phyloP scores from a whole-genome alignment of 2,888 invertebrate species.

The Eupithecia tripunctaria region DNA sequence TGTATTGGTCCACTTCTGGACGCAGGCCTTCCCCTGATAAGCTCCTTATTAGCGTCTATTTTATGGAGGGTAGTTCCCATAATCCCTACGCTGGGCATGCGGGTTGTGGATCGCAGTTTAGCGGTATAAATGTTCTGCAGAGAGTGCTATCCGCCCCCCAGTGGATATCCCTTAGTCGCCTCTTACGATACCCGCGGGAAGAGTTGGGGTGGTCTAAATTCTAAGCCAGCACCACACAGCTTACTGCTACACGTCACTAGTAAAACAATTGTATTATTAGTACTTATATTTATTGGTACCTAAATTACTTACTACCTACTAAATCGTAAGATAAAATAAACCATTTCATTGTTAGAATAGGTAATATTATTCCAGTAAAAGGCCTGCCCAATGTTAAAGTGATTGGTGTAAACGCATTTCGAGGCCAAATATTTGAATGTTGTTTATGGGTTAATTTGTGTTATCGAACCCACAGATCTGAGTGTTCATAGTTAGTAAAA shows the following conservation, averaged over 20 bases:
- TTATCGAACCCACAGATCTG: conserved; percentile 33
- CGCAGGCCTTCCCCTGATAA: too few species aligned
- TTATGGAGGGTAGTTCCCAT: too few species aligned
- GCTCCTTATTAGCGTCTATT: too few species aligned
- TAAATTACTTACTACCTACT: background rate
- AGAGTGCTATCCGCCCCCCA: too few species aligned
- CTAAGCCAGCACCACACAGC: too few species aligned
- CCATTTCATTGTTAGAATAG: conserved; percentile 12
- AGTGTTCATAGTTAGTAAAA: conserved; percentile 33
- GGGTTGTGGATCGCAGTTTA: too few species aligned
- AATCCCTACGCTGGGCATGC: too few species aligned
- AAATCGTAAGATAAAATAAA: background rate
- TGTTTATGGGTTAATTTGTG: conserved; percentile 39
- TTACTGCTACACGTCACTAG: background rate
- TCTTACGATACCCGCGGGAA: too few species aligned
- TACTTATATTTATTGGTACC: background rate
- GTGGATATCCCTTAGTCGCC: too few species aligned
- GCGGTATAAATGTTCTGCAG: too few species aligned
- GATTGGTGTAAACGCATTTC: conserved; percentile 35
- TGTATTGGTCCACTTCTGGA: too few species aligned
- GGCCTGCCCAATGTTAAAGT: conserved; percentile 31
- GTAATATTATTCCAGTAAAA: conserved; percentile 18
- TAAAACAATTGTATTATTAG: background rate
- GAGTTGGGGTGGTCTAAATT: too few species aligned
- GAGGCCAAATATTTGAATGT: conserved; percentile 42